Percentiles rank a stretch among this genome's conserved stretches.
Conservation (phyloP, 2,888 invertebrate species). For the Buathra laborator region DNA sequence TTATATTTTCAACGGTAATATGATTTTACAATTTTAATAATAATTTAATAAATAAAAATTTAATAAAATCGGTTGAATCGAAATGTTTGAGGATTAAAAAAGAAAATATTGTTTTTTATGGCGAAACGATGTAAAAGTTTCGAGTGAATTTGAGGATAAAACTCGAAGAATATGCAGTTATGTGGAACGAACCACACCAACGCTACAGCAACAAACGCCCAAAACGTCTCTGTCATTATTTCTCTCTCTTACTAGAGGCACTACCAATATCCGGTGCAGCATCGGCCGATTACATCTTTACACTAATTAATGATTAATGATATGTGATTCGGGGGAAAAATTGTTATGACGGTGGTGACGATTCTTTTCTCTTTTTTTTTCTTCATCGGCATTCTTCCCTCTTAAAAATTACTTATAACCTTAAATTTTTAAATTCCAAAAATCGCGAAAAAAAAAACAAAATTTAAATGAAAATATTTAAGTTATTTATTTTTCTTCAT, state of each 20-base stretch:
- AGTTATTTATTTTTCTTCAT: background rate
- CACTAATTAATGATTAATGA: conserved; percentile 68
- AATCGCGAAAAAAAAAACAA: background rate
- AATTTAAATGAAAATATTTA: background rate
- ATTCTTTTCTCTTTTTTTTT: conserved; percentile 12
- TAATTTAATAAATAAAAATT: too few species aligned
- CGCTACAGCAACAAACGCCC: conserved; percentile 35
- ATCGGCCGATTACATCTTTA: conserved; percentile 61
- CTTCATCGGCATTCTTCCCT: conserved; percentile 14
- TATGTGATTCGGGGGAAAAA: conserved; percentile 62
- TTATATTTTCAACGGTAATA: too few species aligned
- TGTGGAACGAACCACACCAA: conserved; percentile 33
- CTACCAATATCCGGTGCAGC: conserved; percentile 64
- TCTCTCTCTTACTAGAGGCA: conserved; percentile 60
- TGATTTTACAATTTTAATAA: too few species aligned
- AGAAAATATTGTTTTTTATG: too few species aligned
- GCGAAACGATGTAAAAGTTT: background rate
- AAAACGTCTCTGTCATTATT: conserved; percentile 4
- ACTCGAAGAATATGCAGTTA: background rate
- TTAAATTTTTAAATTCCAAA: conserved; percentile 5
- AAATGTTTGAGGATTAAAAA: too few species aligned
- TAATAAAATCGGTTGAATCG: too few species aligned
- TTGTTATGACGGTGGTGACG: conserved; percentile 36
- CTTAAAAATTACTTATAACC: conserved; percentile 39
- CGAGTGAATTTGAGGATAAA: background rate